Conservation (phyloP, 2,797 vertebrate genomes). For the Protosalanx chinensis region DNA sequence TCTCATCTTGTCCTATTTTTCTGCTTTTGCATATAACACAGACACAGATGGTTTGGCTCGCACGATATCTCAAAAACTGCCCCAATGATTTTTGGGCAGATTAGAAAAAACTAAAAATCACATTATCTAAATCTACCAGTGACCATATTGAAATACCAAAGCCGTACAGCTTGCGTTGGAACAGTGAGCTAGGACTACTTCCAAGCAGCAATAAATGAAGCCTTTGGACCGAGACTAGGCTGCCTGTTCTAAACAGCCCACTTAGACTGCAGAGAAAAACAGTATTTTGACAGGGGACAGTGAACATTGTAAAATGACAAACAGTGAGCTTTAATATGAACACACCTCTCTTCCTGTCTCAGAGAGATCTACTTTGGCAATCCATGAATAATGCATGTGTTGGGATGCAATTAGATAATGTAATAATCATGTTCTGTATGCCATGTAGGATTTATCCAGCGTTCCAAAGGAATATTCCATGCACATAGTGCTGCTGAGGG, state of each 20-base stretch:
- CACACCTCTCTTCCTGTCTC: constrained; percentile 40
- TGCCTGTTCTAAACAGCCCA: too few relatives aligned
- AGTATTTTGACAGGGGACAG: constrained; percentile 33
- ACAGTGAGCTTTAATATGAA: constrained; percentile 39
- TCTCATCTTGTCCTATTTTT: too few relatives aligned
- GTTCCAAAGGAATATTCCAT: constrained; percentile 36
- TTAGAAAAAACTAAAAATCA: too few relatives aligned
- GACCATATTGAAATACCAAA: too few relatives aligned
- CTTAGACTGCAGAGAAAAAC: neutral
- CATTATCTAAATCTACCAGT: too few relatives aligned
- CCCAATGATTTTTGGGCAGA: too few relatives aligned
- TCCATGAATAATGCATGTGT: constrained; percentile 56
- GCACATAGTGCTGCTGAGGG: constrained; percentile 11
- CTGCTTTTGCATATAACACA: too few relatives aligned
- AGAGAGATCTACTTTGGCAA: constrained; percentile 46
- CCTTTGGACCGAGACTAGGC: neutral
- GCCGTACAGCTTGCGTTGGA: too few relatives aligned
- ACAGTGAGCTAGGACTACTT: too few relatives aligned
- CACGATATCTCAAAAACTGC: too few relatives aligned
- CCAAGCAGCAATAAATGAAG: neutral
- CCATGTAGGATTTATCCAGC: constrained; percentile 38
- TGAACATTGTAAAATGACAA: constrained; percentile 30
- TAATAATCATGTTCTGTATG: constrained; percentile 55
- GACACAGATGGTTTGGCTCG: too few relatives aligned
- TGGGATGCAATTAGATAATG: constrained; percentile 60